Evolutionary conservation across 1,140 invertebrate genomes (phyloP).

Genomic region (Muscidifurax raptorellus): DNA sequence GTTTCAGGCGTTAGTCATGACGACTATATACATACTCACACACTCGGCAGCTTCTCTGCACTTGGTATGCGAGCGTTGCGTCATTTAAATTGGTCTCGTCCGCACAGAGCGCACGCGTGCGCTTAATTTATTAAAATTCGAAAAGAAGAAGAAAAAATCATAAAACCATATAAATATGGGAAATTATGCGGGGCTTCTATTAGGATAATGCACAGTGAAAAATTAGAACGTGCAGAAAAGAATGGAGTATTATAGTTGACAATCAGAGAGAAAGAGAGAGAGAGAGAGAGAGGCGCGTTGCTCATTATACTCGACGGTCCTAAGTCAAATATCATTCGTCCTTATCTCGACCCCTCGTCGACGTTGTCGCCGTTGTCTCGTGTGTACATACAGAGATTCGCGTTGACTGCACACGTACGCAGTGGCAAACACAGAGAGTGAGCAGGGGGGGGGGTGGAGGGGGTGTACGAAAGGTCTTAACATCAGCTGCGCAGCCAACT

Average conservation of each 20-base stretch:
- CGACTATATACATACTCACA: background rate
- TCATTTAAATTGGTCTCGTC: background rate
- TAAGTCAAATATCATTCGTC: slow-evolving; percentile 38
- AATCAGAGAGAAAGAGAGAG: background rate
- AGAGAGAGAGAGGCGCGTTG: background rate
- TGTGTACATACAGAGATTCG: background rate
- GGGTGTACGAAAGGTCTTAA: background rate
- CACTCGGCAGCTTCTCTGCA: background rate
- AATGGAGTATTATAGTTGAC: no score
- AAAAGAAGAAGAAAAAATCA: no score
- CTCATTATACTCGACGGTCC: background rate
- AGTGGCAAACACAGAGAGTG: background rate
- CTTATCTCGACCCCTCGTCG: slow-evolving; percentile 22
- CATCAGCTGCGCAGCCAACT: slow-evolving; percentile 1
- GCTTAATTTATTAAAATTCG: no score
- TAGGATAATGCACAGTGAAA: no score
- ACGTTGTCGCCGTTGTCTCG: background rate
- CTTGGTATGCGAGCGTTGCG: background rate
- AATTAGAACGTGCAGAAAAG: no score
- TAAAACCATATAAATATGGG: background rate
- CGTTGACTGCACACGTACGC: background rate
- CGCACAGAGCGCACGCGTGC: no score
- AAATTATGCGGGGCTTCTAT: background rate
- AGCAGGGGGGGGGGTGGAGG: background rate
- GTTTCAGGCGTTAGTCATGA: background rate